phyloP scores from a whole-genome alignment of 2,888 invertebrate genomes.

The Willowsia nigromaculata region DNA sequence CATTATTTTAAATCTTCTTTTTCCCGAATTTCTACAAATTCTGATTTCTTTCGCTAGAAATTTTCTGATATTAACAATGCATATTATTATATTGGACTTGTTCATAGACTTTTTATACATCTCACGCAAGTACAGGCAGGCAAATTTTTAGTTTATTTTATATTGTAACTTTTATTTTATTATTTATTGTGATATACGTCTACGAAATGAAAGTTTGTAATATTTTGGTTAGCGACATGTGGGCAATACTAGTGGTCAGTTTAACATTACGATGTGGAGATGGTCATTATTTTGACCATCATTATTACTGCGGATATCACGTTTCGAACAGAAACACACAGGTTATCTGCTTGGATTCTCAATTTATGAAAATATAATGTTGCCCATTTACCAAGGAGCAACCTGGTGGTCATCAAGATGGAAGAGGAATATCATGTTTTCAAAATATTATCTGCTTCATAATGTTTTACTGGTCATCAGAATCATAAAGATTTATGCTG shows the following conservation, averaged over 20 bases:
- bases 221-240: slow-evolving; percentile 10
- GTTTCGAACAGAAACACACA: not conserved
- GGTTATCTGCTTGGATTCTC: slow-evolving; percentile 45
- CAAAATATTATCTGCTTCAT: not conserved
- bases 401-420: slow-evolving; percentile 62
- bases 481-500: slow-evolving; percentile 61
- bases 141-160: too few species aligned
- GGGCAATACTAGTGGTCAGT: not conserved
- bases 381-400: slow-evolving; percentile 18
- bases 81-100: too few species aligned
- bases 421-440: not conserved
- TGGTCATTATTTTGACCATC: not conserved
- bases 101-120: too few species aligned
- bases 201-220: not conserved
- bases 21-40: too few species aligned
- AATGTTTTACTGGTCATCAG: slow-evolving; percentile 48
- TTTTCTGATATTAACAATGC: too few species aligned
- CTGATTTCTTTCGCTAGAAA: too few species aligned
- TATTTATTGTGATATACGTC: not conserved
- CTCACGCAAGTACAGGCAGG: too few species aligned
- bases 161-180: too few species aligned
- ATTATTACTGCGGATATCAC: not conserved
- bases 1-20: too few species aligned
- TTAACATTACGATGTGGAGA: not conserved
- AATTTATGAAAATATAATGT: slow-evolving; percentile 56